Evolutionary conservation across 1,140 invertebrate species (phyloP).

Genomic region (Drosophila littoralis): DNA sequence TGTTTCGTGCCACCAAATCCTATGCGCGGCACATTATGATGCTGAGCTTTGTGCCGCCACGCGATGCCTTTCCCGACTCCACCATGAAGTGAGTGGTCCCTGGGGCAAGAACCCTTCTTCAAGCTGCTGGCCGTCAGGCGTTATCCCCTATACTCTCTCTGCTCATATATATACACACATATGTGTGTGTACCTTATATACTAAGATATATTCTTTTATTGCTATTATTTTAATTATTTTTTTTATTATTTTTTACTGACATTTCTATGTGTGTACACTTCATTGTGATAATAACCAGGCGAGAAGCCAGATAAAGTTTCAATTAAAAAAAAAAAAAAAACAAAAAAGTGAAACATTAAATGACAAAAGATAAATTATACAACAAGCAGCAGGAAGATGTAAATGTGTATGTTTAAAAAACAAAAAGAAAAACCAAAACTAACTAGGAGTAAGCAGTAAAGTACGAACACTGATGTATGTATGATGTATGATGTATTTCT

Average conservation of each 20-base stretch:
- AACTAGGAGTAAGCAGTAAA: slow-evolving; percentile 19
- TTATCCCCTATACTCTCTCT: neutral
- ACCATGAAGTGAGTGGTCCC: slow-evolving; percentile 72
- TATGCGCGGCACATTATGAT: slow-evolving; percentile 92
- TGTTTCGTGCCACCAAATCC: slow-evolving; percentile 90
- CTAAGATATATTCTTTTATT: slow-evolving; percentile 5
- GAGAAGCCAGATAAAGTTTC: slow-evolving; percentile 11
- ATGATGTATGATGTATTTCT: slow-evolving; percentile 1
- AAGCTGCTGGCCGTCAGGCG: too few species aligned
- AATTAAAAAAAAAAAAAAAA: slow-evolving; percentile 6
- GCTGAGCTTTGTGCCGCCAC: slow-evolving; percentile 90
- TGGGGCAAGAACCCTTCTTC: too few species aligned
- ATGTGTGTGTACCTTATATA: slow-evolving; percentile 1
- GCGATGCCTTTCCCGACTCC: slow-evolving; percentile 90
- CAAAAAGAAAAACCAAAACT: neutral
- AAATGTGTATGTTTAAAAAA: slow-evolving; percentile 7
- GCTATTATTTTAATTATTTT: neutral
- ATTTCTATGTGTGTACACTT: slow-evolving; percentile 40
- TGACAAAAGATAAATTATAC: slow-evolving; percentile 6
- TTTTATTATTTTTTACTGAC: slow-evolving; percentile 21
- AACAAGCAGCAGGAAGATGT: slow-evolving; percentile 12
- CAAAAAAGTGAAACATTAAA: neutral
- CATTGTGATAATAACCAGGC: slow-evolving; percentile 47
- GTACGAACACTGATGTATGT: slow-evolving; percentile 11
- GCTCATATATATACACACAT: neutral